These are phyloP conservation scores for Silurus lanzhouensis DNA, from an alignment of 2,797 vertebrate genomes.

Conservation along the genomic window DNA sequence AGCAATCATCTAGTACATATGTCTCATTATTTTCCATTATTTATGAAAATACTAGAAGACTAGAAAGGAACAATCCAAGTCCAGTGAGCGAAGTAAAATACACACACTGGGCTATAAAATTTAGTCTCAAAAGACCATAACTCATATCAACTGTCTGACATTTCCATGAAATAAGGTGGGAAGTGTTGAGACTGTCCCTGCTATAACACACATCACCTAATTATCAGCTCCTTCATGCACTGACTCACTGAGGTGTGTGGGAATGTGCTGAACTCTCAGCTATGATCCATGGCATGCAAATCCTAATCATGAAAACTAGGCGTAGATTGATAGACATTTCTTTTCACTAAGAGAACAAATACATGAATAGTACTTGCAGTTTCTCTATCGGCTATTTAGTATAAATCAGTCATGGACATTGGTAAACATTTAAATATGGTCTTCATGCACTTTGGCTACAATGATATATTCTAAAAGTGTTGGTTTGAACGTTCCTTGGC, in stretches of 20 bases:
- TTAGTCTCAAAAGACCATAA: not conserved
- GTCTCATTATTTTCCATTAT: too few relatives aligned
- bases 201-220: slow-evolving; percentile 1
- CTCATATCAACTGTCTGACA: not conserved
- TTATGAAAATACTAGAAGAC: not conserved
- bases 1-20: too few relatives aligned
- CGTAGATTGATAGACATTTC: not conserved
- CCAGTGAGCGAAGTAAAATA: not conserved
- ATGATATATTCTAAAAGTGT: too few relatives aligned
- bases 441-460: not conserved
- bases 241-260: slow-evolving; percentile 32
- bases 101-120: not conserved
- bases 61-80: not conserved
- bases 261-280: not conserved
- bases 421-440: not conserved
- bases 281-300: not conserved
- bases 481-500: too few relatives aligned
- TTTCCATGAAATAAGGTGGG: not conserved
- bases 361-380: not conserved
- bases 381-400: not conserved
- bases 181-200: slow-evolving; percentile 13
- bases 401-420: not conserved
- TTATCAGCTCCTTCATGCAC: slow-evolving; percentile 29
- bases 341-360: not conserved
- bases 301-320: not conserved